Evolutionary conservation across 2,797 vertebrate species (phyloP), one percentile per base, ranked within the genome.

Genomic region (Balearica regulorum): DNA sequence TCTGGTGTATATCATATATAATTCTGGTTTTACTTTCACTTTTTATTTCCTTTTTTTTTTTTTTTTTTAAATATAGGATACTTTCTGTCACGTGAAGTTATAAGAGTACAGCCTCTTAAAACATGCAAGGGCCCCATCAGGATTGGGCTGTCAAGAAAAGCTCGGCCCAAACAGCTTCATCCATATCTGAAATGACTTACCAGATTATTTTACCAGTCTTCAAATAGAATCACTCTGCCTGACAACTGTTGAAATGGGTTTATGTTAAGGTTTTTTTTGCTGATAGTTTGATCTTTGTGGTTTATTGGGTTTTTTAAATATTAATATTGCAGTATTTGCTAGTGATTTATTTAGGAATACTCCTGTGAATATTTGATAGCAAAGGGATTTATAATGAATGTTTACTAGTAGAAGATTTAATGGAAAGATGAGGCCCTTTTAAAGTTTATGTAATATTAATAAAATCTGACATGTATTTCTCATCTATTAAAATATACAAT

Each of bases 71-170:
- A 92, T 98, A 80, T 81, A 99, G 99, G 97, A 90, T 96, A 91
- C 22, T 94, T 93, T 73, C 97, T 97, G 78, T 96, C 94, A 61
- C 88, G 16, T 92, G 98, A 98, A 8, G 64, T 98, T 96, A 84
- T 96, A 96, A 98, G 98, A 97, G 92, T 99, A 58, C 97, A 98
- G 84, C 99, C 99, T 94, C 98, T 99, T 87, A 98, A 98, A 97
- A 99, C 99, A 5, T 98, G 99, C 96, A 96, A 96, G 44, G 97
- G 98, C 29, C 99, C 99, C 35, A 98, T 99, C 95, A 98, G 99
- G 86, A 96, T 99, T 37, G 99, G 99, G 41, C 98, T 99, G 87
- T 99, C 99, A 95, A 99, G 98, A 97, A 98, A 97, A 97, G 99
- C 98, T 89, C 99, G 97, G 76, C 98, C 98, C 93, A 98, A 98